These are phyloP conservation scores for Elysia crispata DNA, from an alignment of 2,888 invertebrate species.

Conservation along the genomic window DNA sequence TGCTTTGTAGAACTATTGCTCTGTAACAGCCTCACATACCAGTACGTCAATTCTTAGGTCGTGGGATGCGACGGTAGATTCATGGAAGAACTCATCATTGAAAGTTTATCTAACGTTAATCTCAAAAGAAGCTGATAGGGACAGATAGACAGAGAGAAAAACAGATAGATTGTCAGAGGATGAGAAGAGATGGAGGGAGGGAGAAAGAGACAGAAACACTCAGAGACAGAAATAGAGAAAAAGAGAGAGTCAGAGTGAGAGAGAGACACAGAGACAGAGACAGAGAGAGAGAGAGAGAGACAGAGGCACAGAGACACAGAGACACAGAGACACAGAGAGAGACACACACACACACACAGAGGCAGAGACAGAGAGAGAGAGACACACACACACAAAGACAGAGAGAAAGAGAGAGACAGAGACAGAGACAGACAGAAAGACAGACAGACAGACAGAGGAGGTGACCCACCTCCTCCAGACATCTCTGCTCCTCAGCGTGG, in stretches of 20 bases:
- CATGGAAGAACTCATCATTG: too few relatives aligned
- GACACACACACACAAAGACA: constrained; percentile 10
- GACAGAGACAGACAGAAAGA: background rate
- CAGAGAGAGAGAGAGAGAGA: background rate
- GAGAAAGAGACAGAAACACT: background rate
- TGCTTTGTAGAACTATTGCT: too few relatives aligned
- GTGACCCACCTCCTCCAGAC: constrained; percentile 81
- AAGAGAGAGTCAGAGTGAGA: constrained; percentile 2
- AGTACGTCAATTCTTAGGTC: too few relatives aligned
- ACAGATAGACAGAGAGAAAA: too few relatives aligned
- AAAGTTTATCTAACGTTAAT: too few relatives aligned
- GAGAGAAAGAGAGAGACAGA: background rate
- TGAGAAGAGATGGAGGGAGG: too few relatives aligned
- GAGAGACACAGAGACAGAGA: constrained; percentile 30
- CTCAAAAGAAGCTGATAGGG: too few relatives aligned
- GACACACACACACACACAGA: constrained; percentile 12
- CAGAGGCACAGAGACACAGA: constrained; percentile 12
- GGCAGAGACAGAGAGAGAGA: background rate
- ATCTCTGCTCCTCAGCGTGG: constrained; percentile 87
- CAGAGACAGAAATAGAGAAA: background rate
- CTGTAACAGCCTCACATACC: too few relatives aligned
- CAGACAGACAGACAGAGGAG: background rate
- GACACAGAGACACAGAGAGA: constrained; percentile 27
- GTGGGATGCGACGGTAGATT: too few relatives aligned
- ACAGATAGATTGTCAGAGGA: too few relatives aligned